Percentiles rank a stretch among this genome's conserved stretches.
Evolutionary conservation across 2,888 invertebrate genomes (phyloP).

Genomic region (Drosophila stalkeri): DNA sequence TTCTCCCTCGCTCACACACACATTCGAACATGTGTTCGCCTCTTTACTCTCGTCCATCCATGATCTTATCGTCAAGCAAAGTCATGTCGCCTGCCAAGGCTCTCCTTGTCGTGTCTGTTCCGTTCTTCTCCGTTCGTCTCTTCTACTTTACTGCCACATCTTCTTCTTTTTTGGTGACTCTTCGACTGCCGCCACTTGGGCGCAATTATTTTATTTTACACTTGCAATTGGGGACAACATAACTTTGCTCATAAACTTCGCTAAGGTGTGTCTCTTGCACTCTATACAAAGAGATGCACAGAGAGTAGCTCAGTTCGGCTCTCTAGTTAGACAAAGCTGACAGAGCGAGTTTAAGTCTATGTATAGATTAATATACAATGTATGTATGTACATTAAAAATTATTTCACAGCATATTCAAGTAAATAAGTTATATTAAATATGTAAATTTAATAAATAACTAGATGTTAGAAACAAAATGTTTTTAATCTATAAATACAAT

Average conservation of each 20-base stretch:
- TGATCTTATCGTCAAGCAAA: slow-evolving; percentile 77
- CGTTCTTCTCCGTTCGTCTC: neutral
- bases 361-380: neutral
- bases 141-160: neutral
- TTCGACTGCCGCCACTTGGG: slow-evolving; percentile 62
- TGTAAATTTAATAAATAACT: too few species aligned
- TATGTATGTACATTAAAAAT: too few species aligned
- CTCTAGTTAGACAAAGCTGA: neutral
- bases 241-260: slow-evolving; percentile 52
- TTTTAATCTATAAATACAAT: too few species aligned
- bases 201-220: slow-evolving; percentile 77
- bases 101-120: slow-evolving; percentile 26
- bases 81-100: slow-evolving; percentile 79
- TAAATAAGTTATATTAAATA: too few species aligned
- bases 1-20: slow-evolving; percentile 19
- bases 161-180: slow-evolving; percentile 31
- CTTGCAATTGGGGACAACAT: slow-evolving; percentile 66
- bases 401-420: too few species aligned
- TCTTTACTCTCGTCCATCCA: slow-evolving; percentile 72
- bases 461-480: too few species aligned
- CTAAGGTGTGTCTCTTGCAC: slow-evolving; percentile 44
- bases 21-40: slow-evolving; percentile 42
- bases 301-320: slow-evolving; percentile 1
- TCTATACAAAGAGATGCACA: neutral
- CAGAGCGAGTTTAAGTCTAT: neutral